A percentile compares a stretch with the other conserved stretches of the same genome.
Evolutionary conservation across 2,113 vertebrate genomes (phyloP).

Genomic region (Leptosomus discolor): DNA sequence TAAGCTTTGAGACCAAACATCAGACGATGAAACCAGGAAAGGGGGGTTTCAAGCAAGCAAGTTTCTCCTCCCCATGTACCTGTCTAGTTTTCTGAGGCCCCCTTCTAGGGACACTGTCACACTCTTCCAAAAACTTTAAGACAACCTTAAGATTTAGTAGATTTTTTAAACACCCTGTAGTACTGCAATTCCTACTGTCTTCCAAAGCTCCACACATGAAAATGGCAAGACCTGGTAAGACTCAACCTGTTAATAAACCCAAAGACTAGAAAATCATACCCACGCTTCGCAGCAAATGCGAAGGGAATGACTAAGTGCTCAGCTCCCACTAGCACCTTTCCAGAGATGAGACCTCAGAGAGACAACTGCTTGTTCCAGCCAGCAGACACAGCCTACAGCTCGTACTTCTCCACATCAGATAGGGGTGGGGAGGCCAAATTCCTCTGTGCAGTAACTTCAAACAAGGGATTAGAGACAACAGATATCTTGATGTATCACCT

Average conservation of each 20-base stretch:
- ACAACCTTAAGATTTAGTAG: neutral
- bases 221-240: neutral
- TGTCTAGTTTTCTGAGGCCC: neutral
- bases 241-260: neutral
- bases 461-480: neutral
- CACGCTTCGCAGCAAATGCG: accelerated
- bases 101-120: neutral
- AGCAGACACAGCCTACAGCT: neutral
- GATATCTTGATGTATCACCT: neutral
- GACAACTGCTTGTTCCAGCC: neutral
- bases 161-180: neutral
- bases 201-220: neutral
- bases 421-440: neutral
- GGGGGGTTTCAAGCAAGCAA: neutral
- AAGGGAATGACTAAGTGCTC: neutral
- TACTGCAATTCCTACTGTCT: neutral
- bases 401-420: neutral
- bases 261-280: neutral
- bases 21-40: neutral
- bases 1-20: neutral
- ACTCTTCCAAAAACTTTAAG: neutral
- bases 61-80: neutral
- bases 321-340: neutral
- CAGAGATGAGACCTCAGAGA: neutral
- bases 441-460: neutral